Percentiles rank a stretch among this genome's conserved stretches.
phyloP scores from a whole-genome alignment of 2,888 invertebrate species.

The Rotaria macrura region DNA sequence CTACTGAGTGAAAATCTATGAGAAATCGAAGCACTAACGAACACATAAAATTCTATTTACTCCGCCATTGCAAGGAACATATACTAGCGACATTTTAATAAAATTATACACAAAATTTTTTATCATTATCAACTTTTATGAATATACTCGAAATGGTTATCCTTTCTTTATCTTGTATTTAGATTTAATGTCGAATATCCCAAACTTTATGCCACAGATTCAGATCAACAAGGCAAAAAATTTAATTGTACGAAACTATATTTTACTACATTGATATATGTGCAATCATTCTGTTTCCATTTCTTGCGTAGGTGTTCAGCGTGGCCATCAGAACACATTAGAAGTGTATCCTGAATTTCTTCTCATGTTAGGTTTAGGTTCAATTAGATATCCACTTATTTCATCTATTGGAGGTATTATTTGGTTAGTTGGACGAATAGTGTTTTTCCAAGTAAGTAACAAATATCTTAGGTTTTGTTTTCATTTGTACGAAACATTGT shows the following conservation, averaged over 20 bases:
- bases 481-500: neutral
- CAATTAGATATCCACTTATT: conserved; percentile 4
- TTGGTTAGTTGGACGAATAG: conserved; percentile 11
- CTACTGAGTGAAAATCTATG: too few relatives aligned
- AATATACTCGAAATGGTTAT: too few relatives aligned
- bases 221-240: neutral
- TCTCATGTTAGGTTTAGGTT: neutral
- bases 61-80: too few relatives aligned
- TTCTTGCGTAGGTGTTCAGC: neutral
- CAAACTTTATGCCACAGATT: neutral
- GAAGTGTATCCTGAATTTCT: conserved; percentile 2
- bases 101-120: too few relatives aligned
- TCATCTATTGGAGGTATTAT: neutral
- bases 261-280: too few relatives aligned
- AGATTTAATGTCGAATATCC: neutral
- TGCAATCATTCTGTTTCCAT: too few relatives aligned
- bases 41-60: too few relatives aligned
- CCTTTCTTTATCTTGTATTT: neutral
- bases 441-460: neutral
- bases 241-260: neutral
- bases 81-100: too few relatives aligned
- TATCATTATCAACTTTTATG: too few relatives aligned
- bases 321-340: neutral
- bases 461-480: neutral
- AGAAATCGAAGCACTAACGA: too few relatives aligned